phyloP scores from a whole-genome alignment of 2,797 vertebrate species.

The Micrastur ruficollis region DNA sequence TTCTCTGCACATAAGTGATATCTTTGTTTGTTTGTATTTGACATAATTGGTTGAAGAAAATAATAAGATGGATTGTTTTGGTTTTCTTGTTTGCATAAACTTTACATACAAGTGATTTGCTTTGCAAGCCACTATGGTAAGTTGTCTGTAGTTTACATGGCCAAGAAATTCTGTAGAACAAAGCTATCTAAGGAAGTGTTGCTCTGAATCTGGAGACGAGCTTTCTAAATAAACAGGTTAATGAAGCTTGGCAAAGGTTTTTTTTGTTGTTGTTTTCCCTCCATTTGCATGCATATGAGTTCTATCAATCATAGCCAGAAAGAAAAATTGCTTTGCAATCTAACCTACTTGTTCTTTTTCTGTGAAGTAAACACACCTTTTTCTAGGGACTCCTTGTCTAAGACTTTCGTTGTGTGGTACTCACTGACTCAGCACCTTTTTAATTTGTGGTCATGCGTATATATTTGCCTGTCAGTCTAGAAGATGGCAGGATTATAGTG shows the following conservation, averaged over 20 bases:
- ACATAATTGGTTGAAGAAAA: conserved; percentile 56
- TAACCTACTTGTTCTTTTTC: background rate
- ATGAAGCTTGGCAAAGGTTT: background rate
- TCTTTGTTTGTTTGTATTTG: conserved; percentile 56
- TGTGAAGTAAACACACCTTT: background rate
- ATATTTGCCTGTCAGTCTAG: background rate
- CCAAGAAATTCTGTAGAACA: background rate
- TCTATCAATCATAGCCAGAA: background rate
- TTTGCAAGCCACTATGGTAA: background rate
- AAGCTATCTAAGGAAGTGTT: background rate
- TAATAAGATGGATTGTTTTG: conserved; percentile 60
- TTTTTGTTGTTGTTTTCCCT: background rate
- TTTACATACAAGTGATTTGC: conserved; percentile 15
- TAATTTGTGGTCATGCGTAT: background rate
- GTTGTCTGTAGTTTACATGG: background rate
- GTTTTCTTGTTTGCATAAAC: conserved; percentile 49
- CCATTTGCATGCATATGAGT: conserved; percentile 28
- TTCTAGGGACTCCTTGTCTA: background rate
- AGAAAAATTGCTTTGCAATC: background rate
- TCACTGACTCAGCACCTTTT: background rate
- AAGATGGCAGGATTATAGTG: background rate
- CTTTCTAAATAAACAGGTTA: conserved; percentile 11
- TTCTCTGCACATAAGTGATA: conserved; percentile 28
- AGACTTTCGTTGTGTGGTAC: background rate
- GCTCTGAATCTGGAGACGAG: background rate